A percentile compares a stretch with the other conserved stretches of the same genome.
These are phyloP conservation scores for Imbricaverruca yamaguchii DNA, from an alignment of 2,888 invertebrate genomes.

Conservation along the genomic window DNA sequence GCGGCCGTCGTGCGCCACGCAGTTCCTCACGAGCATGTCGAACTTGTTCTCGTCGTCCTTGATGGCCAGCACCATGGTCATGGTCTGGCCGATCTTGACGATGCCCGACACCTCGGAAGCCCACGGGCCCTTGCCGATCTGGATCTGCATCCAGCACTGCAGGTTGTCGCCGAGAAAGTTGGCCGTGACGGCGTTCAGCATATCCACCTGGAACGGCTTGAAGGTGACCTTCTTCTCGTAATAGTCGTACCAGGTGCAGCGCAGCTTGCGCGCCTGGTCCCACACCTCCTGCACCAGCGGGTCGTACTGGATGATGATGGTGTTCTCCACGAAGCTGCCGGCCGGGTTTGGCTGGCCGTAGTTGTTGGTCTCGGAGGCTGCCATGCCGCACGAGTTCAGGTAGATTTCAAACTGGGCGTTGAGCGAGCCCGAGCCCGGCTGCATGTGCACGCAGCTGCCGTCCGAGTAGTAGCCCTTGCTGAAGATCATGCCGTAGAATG, in stretches of 20 bases:
- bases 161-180: conserved; percentile 92
- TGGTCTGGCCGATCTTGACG: conserved; percentile 90
- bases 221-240: conserved; percentile 92
- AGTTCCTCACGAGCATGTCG: conserved; percentile 89
- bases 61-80: conserved; percentile 93
- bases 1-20: conserved; percentile 90
- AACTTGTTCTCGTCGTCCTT: conserved; percentile 92
- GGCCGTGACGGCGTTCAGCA: conserved; percentile 88
- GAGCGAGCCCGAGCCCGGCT: conserved; percentile 81
- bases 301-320: conserved; percentile 83
- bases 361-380: conserved; percentile 70
- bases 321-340: conserved; percentile 89
- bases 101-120: conserved; percentile 89
- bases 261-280: conserved; percentile 85
- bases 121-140: conserved; percentile 91
- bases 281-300: conserved; percentile 66
- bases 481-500: conserved; percentile 93
- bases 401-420: conserved; percentile 91
- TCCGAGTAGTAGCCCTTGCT: conserved; percentile 65
- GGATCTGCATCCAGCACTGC: conserved; percentile 97
- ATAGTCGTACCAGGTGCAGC: conserved; percentile 94
- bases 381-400: conserved; percentile 88
- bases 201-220: conserved; percentile 89
- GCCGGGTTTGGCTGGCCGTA: conserved; percentile 76
- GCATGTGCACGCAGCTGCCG: conserved; percentile 80